Conservation (phyloP, 1,140 invertebrate species). For the Dolichoris vasculosae region DNA sequence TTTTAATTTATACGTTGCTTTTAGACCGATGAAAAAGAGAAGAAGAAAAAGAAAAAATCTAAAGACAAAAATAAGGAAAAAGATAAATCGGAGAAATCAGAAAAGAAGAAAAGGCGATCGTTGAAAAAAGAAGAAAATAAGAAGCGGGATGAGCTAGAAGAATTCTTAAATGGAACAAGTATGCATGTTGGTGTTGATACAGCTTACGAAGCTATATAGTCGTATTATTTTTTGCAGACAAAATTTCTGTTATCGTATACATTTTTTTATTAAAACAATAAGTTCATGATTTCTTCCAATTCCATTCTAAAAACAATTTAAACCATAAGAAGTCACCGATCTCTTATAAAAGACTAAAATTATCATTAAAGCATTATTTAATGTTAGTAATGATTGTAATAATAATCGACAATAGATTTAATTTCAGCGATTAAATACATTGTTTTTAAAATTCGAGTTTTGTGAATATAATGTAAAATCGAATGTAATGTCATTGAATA, state of each 20-base stretch:
- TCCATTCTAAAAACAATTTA: not conserved
- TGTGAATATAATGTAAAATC: not conserved
- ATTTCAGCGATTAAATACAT: slow-evolving; percentile 16
- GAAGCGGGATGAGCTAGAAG: slow-evolving; percentile 78
- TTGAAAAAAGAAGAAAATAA: slow-evolving; percentile 69
- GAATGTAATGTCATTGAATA: not conserved
- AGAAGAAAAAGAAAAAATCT: slow-evolving; percentile 72
- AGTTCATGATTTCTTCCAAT: slow-evolving; percentile 14
- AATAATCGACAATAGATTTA: slow-evolving; percentile 15
- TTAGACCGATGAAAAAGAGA: slow-evolving; percentile 77
- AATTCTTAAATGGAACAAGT: slow-evolving; percentile 79
- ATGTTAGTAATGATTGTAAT: not conserved
- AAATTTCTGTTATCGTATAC: slow-evolving; percentile 12
- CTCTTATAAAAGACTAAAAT: slow-evolving; percentile 40
- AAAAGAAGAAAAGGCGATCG: slow-evolving; percentile 73
- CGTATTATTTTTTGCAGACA: not conserved
- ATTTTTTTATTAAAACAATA: slow-evolving; percentile 28
- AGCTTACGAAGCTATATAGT: slow-evolving; percentile 77
- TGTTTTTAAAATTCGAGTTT: slow-evolving; percentile 17
- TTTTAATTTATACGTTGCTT: slow-evolving; percentile 54
- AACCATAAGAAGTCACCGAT: slow-evolving; percentile 18
- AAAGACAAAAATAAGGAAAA: slow-evolving; percentile 74
- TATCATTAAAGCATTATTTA: slow-evolving; percentile 43
- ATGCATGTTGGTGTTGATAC: slow-evolving; percentile 70
- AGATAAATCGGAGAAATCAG: slow-evolving; percentile 66